A percentile compares a stretch with the other conserved stretches of the same genome.
phyloP scores from a whole-genome alignment of 2,113 vertebrate species.

The Coturnix japonica region DNA sequence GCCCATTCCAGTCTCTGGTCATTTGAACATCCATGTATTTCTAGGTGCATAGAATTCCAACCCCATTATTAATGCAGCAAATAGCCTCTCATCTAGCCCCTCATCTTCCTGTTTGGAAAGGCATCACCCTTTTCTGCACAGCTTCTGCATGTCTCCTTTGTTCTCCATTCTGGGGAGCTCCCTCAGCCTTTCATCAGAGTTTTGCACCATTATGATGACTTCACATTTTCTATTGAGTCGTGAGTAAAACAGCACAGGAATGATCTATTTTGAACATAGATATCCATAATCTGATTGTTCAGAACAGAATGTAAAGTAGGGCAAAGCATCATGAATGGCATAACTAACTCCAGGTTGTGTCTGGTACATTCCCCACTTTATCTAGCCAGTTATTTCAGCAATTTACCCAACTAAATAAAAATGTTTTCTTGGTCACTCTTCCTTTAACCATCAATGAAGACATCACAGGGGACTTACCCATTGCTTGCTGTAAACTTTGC shows the following conservation, averaged over 20 bases:
- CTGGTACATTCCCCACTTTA: background rate
- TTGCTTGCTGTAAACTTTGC: background rate
- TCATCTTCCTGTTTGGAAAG: background rate
- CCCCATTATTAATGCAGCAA: background rate
- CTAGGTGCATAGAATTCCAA: background rate
- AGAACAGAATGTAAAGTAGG: background rate
- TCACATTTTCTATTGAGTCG: background rate
- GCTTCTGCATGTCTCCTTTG: background rate
- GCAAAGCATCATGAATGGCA: fast-evolving
- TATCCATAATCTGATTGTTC: background rate
- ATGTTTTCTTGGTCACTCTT: background rate
- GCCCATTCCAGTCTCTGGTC: background rate
- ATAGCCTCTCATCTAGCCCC: fast-evolving
- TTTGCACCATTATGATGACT: background rate
- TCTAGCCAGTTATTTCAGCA: background rate
- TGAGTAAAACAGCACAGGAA: background rate
- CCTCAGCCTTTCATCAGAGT: background rate
- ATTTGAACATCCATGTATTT: background rate
- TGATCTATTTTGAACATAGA: background rate
- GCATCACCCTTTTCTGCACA: background rate
- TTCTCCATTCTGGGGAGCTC: background rate
- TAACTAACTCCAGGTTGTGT: background rate
- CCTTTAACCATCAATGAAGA: background rate
- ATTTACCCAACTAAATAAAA: background rate
- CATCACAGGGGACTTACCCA: background rate